These are phyloP conservation scores for Terebella lapidaria DNA, from an alignment of 2,888 invertebrate species.

Conservation along the genomic window DNA sequence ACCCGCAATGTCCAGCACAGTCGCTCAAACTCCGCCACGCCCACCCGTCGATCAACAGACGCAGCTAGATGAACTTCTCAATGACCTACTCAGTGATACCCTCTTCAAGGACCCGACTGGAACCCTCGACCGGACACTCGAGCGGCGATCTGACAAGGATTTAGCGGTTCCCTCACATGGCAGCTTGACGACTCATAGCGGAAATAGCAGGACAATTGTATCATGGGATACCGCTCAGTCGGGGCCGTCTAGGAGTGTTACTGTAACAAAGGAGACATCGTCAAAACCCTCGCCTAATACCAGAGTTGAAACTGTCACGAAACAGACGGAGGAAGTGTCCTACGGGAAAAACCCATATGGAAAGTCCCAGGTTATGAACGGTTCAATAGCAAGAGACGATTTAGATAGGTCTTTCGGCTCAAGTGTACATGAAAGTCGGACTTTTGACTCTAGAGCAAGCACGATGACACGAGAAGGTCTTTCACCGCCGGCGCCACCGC, in stretches of 20 bases:
- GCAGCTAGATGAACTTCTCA: constrained; percentile 48
- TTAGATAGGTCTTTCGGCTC: neutral
- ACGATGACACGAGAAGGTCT: neutral
- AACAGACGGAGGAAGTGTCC: constrained; percentile 14
- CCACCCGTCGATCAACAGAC: constrained; percentile 19
- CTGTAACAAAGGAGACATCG: constrained; percentile 22
- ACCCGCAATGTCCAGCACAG: too few species aligned
- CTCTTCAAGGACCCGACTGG: constrained; percentile 18
- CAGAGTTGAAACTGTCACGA: constrained; percentile 14
- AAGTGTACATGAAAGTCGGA: neutral
- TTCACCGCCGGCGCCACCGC: neutral
- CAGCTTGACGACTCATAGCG: constrained; percentile 22
- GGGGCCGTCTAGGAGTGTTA: constrained; percentile 16
- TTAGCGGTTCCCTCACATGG: constrained; percentile 13
- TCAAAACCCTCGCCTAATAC: constrained; percentile 15
- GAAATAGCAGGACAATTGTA: constrained; percentile 21
- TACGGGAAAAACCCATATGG: neutral
- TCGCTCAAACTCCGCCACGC: too few species aligned
- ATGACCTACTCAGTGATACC: constrained; percentile 47
- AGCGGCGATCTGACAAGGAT: neutral
- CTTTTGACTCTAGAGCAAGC: constrained; percentile 4
- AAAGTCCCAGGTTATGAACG: neutral
- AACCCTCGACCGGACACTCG: neutral
- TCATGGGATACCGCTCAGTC: constrained; percentile 25
- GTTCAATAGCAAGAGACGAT: neutral